Evolutionary conservation across 2,888 invertebrate species (phyloP).

Genomic region (Sphecodes monilicornis): DNA sequence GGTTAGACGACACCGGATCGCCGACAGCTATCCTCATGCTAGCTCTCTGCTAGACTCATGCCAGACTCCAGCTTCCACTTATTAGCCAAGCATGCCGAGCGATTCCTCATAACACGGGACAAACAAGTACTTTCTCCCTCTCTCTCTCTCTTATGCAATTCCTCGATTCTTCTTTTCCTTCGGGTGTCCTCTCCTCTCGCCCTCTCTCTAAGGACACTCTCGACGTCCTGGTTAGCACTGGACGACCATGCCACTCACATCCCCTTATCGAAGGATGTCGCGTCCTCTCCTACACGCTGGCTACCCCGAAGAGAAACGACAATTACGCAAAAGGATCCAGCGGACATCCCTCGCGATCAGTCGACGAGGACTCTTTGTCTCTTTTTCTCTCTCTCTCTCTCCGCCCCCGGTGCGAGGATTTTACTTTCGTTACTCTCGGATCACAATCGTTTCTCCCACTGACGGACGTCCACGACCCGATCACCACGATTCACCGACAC

Average conservation of each 20-base stretch:
- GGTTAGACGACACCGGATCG: constrained; percentile 29
- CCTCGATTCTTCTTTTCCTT: not conserved
- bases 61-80: not conserved
- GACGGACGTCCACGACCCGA: not conserved
- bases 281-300: not conserved
- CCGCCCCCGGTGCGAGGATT: not conserved
- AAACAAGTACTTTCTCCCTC: constrained; percentile 1
- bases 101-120: not conserved
- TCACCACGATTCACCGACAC: constrained; percentile 32
- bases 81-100: constrained; percentile 2
- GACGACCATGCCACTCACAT: not conserved
- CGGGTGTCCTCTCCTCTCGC: constrained; percentile 8
- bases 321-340: not conserved
- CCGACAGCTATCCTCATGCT: constrained; percentile 37
- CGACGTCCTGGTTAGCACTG: constrained; percentile 15
- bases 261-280: not conserved
- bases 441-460: not conserved
- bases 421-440: constrained; percentile 12
- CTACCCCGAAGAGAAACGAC: not conserved
- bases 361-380: not conserved
- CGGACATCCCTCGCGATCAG: not conserved
- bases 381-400: not conserved
- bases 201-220: constrained; percentile 42
- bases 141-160: constrained; percentile 6
- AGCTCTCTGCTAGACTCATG: not conserved